Conservation (phyloP, 2,797 vertebrate species). For the Typhlichthys subterraneus region DNA sequence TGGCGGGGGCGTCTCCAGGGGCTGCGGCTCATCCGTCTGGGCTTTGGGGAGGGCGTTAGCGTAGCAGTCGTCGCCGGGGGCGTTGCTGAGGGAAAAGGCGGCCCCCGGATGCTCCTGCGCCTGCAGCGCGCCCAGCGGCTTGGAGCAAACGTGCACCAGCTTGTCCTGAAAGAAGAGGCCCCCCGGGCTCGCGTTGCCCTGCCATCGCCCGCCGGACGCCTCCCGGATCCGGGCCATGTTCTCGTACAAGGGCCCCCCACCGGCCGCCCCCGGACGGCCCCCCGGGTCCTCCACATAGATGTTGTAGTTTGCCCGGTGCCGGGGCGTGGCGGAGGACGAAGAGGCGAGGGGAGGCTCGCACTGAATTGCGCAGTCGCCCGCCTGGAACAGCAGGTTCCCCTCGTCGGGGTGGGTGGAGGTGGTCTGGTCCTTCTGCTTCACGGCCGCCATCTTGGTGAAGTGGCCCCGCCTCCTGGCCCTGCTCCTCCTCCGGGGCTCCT, state of each 20-base stretch:
- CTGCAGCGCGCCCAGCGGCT: constrained; percentile 87
- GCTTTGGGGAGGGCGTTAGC: constrained; percentile 88
- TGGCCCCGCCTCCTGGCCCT: constrained; percentile 65
- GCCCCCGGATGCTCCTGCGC: constrained; percentile 83
- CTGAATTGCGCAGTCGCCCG: constrained; percentile 81
- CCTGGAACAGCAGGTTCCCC: constrained; percentile 71
- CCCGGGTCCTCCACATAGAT: constrained; percentile 88
- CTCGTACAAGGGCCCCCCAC: constrained; percentile 12
- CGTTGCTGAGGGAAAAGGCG: constrained; percentile 89
- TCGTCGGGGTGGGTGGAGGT: constrained; percentile 92
- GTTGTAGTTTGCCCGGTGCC: constrained; percentile 87
- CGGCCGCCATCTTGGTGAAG: constrained; percentile 83
- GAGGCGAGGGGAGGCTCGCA: constrained; percentile 62
- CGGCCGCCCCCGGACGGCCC: constrained; percentile 43
- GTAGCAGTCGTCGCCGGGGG: constrained; percentile 80
- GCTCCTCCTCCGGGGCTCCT: constrained; percentile 63
- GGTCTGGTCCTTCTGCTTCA: constrained; percentile 90
- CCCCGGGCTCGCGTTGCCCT: constrained; percentile 71
- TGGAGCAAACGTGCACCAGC: constrained; percentile 88
- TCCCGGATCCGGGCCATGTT: constrained; percentile 78
- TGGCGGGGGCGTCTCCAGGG: constrained; percentile 75
- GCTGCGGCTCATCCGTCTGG: constrained; percentile 75
- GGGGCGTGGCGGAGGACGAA: constrained; percentile 70
- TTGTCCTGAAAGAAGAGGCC: constrained; percentile 83
- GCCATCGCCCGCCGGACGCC: constrained; percentile 79